Conservation (phyloP, 1,140 invertebrate species). For the Euschistus heros region DNA sequence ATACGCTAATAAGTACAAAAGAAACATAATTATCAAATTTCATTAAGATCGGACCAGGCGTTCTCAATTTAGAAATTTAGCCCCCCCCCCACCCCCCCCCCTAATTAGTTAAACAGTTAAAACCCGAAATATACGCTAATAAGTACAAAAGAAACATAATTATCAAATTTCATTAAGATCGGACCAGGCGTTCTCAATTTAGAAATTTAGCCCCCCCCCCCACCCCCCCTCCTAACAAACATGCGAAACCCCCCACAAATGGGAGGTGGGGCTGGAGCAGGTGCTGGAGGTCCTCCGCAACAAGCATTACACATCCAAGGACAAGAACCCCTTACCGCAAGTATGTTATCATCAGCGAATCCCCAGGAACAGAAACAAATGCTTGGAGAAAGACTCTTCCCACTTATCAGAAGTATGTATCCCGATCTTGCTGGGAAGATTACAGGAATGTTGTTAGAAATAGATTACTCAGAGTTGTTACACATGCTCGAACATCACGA, state of each 20-base stretch:
- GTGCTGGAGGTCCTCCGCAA: slow-evolving; percentile 38
- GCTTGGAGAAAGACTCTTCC: slow-evolving; percentile 95
- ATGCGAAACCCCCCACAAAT: slow-evolving; percentile 65
- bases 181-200: too few relatives aligned
- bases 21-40: too few relatives aligned
- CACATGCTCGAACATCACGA: slow-evolving; percentile 98
- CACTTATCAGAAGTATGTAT: slow-evolving; percentile 84
- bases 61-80: too few relatives aligned
- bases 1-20: too few relatives aligned
- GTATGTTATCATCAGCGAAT: slow-evolving; percentile 88
- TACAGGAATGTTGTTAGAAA: slow-evolving; percentile 98
- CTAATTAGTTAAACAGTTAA: too few relatives aligned
- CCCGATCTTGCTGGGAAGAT: slow-evolving; percentile 92
- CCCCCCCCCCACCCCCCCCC: too few relatives aligned
- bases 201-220: too few relatives aligned
- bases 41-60: too few relatives aligned
- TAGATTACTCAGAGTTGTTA: slow-evolving; percentile 95
- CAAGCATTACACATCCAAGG: slow-evolving; percentile 66
- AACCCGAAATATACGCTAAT: too few relatives aligned
- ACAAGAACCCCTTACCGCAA: slow-evolving; percentile 88
- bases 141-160: too few relatives aligned
- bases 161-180: too few relatives aligned
- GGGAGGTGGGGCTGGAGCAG: background rate
- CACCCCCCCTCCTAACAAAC: too few relatives aligned
- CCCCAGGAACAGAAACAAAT: slow-evolving; percentile 98